These are phyloP conservation scores for Lagopus leucura DNA, from an alignment of 2,113 vertebrate genomes.

Conservation along the genomic window DNA sequence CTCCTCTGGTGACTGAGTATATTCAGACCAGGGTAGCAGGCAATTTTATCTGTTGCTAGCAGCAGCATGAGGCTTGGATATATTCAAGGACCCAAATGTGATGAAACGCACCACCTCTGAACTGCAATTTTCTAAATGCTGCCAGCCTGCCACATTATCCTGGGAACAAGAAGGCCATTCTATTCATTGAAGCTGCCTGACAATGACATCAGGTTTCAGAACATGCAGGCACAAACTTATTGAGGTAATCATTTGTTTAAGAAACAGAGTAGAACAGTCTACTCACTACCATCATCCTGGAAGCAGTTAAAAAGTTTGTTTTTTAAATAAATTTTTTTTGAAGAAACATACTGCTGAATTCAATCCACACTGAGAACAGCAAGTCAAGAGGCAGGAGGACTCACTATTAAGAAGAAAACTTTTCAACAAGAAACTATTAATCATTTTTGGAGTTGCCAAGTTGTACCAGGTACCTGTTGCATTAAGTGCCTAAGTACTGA, in stretches of 20 bases:
- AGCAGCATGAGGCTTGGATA: neutral
- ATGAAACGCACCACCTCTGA: neutral
- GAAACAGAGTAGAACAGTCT: neutral
- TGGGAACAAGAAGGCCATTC: neutral
- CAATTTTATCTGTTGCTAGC: neutral
- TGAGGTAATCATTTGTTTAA: neutral
- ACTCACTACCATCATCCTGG: neutral
- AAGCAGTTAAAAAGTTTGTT: neutral
- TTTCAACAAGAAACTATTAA: neutral
- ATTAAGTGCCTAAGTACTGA: neutral
- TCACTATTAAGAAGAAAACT: neutral
- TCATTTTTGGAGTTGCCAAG: neutral
- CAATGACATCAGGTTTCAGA: neutral
- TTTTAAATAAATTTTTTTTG: neutral
- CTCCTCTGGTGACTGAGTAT: neutral
- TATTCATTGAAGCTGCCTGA: neutral
- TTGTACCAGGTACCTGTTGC: neutral
- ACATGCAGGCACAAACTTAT: neutral
- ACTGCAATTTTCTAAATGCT: neutral
- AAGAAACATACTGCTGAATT: neutral
- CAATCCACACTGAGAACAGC: neutral
- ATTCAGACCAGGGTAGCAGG: neutral
- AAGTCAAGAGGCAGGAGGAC: neutral
- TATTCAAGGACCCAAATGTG: neutral
- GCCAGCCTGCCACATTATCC: neutral